Evolutionary conservation across 2,888 invertebrate genomes (phyloP).

Genomic region (Eupsilia transversa): DNA sequence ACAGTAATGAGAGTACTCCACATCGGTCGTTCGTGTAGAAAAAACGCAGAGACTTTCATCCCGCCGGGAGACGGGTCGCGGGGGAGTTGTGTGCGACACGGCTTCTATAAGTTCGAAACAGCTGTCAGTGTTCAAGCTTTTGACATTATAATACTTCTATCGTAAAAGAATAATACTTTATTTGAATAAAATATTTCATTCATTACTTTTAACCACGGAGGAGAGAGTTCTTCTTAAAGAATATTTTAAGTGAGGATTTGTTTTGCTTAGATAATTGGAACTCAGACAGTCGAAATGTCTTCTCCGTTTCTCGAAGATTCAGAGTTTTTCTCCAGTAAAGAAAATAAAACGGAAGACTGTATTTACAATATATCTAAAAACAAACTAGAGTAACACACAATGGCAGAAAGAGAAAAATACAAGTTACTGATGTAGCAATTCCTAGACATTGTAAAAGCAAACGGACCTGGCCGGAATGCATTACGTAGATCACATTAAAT

Average conservation of each 20-base stretch:
- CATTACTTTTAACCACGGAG: conserved; percentile 17
- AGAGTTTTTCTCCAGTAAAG: too few species aligned
- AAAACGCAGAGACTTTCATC: conserved; percentile 75
- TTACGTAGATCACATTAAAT: conserved; percentile 41
- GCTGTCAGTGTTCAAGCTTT: conserved; percentile 59
- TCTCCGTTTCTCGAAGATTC: neutral
- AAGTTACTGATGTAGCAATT: conserved; percentile 8
- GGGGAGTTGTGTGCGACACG: conserved; percentile 55
- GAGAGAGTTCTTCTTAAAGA: neutral
- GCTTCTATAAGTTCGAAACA: conserved; percentile 48
- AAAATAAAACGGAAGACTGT: neutral
- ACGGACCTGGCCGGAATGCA: conserved; percentile 25
- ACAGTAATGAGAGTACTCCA: conserved; percentile 82
- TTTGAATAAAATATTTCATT: conserved; percentile 46
- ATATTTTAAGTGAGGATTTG: conserved; percentile 6
- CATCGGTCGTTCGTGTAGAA: conserved; percentile 72
- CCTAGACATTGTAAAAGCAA: conserved; percentile 33
- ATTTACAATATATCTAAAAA: neutral
- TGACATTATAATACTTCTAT: conserved; percentile 47
- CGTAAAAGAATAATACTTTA: conserved; percentile 36
- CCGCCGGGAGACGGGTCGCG: conserved; percentile 61
- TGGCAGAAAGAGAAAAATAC: neutral
- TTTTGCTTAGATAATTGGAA: conserved; percentile 12
- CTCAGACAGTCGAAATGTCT: neutral
- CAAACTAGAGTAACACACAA: neutral